phyloP scores from a whole-genome alignment of 2,888 invertebrate genomes.

The Acanthosepion pharaonis region DNA sequence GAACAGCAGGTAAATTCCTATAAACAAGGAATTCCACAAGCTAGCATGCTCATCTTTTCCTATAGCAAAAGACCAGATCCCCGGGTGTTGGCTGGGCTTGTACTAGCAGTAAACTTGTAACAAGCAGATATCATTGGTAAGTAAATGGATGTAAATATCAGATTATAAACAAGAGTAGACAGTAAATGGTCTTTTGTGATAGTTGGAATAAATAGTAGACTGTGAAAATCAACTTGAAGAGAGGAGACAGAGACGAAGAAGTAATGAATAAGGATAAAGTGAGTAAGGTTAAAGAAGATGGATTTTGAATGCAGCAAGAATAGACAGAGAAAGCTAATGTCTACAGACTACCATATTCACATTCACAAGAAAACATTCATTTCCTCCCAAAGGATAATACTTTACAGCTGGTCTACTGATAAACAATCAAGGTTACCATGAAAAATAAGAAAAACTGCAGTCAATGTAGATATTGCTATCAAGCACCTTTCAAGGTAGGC shows the following conservation, averaged over 20 bases:
- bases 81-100: too few relatives aligned
- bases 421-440: too few relatives aligned
- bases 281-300: background rate
- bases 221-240: background rate
- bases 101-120: background rate
- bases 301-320: too few relatives aligned
- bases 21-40: slow-evolving; percentile 9
- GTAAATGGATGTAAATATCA: background rate
- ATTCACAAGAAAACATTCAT: too few relatives aligned
- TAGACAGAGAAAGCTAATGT: too few relatives aligned
- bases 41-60: background rate
- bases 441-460: too few relatives aligned
- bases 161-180: background rate
- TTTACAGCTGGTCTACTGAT: too few relatives aligned
- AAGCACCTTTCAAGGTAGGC: too few relatives aligned
- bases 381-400: too few relatives aligned
- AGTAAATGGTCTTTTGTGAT: background rate
- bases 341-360: too few relatives aligned
- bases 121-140: background rate
- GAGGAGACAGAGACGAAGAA: background rate
- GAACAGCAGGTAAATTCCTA: background rate
- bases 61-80: background rate
- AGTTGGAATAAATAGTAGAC: background rate
- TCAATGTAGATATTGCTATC: too few relatives aligned
- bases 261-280: background rate